These are phyloP conservation scores for Diarsia mendica DNA, from an alignment of 2,888 invertebrate species.

Conservation along the genomic window DNA sequence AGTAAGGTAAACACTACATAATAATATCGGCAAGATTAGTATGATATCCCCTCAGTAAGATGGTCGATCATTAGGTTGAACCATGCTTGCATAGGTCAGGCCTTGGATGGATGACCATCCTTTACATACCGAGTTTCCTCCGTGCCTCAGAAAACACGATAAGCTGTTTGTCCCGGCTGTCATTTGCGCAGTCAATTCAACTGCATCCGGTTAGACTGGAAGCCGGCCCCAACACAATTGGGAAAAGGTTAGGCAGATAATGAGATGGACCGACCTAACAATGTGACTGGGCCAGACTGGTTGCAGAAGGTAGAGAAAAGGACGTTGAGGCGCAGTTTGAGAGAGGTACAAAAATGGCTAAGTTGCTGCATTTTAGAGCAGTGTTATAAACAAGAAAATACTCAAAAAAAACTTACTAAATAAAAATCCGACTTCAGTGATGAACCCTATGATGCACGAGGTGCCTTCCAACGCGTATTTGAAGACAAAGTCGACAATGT, in stretches of 20 bases:
- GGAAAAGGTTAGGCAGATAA: too few species aligned
- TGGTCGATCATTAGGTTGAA: too few species aligned
- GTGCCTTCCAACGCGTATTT: slow-evolving; percentile 66
- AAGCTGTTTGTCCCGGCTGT: too few species aligned
- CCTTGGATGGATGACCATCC: too few species aligned
- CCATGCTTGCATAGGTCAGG: too few species aligned
- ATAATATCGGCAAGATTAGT: background rate
- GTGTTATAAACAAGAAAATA: background rate
- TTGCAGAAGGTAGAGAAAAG: background rate
- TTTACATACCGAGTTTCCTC: too few species aligned
- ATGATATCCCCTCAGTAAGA: background rate
- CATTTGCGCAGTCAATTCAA: too few species aligned
- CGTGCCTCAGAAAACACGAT: too few species aligned
- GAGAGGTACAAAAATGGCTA: background rate
- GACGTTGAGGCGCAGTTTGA: background rate
- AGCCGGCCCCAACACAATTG: too few species aligned
- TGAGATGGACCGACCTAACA: too few species aligned
- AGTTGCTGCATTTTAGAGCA: background rate
- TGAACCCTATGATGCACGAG: slow-evolving; percentile 69
- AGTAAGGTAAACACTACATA: background rate
- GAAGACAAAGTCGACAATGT: slow-evolving; percentile 75
- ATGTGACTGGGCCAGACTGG: background rate
- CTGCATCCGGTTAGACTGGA: too few species aligned
- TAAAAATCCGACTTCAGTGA: slow-evolving; percentile 78
- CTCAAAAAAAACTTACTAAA: slow-evolving; percentile 73